Percentiles rank a stretch among this genome's conserved stretches.
phyloP scores from a whole-genome alignment of 64 coral and sea anemone genomes.

The Trachythela sp. region DNA sequence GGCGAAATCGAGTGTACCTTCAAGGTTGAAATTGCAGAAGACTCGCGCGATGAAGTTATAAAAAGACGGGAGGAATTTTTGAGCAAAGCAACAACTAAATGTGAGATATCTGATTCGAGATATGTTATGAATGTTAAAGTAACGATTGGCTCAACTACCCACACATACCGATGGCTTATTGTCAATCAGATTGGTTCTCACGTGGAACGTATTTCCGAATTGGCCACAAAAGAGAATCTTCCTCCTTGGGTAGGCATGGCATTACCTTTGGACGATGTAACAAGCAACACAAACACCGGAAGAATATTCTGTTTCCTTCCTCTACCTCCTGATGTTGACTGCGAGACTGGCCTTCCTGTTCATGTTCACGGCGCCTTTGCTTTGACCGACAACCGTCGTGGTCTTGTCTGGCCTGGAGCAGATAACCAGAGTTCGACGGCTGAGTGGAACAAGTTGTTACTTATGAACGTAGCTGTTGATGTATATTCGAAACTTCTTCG shows the following conservation, averaged over 20 bases:
- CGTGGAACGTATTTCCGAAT: background rate
- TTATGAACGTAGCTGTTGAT: background rate
- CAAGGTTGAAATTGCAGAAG: conserved; percentile 42
- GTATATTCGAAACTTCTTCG: background rate
- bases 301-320: conserved; percentile 80
- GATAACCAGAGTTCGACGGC: background rate
- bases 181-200: background rate
- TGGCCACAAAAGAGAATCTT: background rate
- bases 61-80: conserved; percentile 51
- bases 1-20: conserved; percentile 47
- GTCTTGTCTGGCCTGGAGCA: background rate
- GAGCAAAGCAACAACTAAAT: background rate
- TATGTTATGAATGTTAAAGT: background rate
- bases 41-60: conserved; percentile 15
- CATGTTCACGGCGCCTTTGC: conserved; percentile 89
- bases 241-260: background rate
- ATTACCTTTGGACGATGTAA: background rate
- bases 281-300: background rate
- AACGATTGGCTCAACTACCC: background rate
- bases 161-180: background rate
- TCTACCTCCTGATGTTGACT: conserved; percentile 65
- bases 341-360: conserved; percentile 77
- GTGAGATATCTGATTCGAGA: background rate
- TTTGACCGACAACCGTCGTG: conserved; percentile 69
- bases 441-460: background rate